Evolutionary conservation across 2,113 vertebrate genomes (phyloP).

Genomic region (Solenodon paradoxus): DNA sequence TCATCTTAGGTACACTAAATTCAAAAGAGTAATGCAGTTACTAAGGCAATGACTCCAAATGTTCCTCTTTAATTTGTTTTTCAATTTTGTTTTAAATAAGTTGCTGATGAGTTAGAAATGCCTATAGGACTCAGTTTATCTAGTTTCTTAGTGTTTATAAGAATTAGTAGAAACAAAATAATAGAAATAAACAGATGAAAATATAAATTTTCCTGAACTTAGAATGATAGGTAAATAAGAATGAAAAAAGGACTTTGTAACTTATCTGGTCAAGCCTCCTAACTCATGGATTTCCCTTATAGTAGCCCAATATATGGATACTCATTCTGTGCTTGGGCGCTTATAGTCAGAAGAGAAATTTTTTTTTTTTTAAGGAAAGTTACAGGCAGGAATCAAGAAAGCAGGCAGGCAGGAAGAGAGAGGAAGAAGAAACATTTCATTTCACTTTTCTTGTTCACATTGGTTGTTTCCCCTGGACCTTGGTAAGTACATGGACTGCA

Average conservation of each 20-base stretch:
- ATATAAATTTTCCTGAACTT: not conserved
- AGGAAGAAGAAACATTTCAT: too few relatives aligned
- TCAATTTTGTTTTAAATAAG: not conserved
- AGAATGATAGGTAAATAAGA: not conserved
- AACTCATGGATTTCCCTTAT: not conserved
- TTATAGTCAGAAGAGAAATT: too few relatives aligned
- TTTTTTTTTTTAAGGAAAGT: not conserved
- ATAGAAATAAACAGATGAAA: not conserved
- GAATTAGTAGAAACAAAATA: not conserved
- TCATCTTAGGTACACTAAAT: not conserved
- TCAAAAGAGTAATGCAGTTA: not conserved
- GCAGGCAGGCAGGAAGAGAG: too few relatives aligned
- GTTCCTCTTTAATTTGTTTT: not conserved
- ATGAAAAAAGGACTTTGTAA: fast-evolving
- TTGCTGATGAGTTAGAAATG: not conserved
- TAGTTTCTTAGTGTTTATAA: not conserved
- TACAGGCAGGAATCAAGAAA: too few relatives aligned
- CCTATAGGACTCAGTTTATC: not conserved
- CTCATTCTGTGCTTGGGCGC: not conserved
- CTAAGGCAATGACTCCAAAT: not conserved
- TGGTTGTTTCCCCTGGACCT: too few relatives aligned
- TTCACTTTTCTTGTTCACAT: too few relatives aligned
- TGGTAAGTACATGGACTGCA: too few relatives aligned
- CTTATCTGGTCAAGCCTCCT: not conserved
- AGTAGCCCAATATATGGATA: too few relatives aligned